A percentile compares a stretch with the other conserved stretches of the same genome.
Conservation (phyloP, 2,888 invertebrate species). For the Andrena haemorrhoa region DNA sequence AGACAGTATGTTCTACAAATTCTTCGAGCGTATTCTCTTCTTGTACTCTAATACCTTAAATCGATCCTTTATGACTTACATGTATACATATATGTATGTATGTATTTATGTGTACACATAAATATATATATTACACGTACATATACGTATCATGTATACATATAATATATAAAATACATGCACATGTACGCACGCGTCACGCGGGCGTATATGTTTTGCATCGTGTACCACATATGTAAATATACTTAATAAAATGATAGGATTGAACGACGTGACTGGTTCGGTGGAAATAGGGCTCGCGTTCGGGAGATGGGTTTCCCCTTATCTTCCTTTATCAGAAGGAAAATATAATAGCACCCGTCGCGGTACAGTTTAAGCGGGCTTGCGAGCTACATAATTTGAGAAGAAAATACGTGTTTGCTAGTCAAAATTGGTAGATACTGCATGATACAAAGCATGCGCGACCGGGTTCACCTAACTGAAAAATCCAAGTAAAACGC, state of each 20-base stretch:
- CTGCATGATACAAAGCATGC: slow-evolving; percentile 78
- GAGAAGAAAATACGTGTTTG: slow-evolving; percentile 14
- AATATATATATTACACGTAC: neutral
- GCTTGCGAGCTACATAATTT: neutral
- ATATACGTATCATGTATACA: slow-evolving; percentile 22
- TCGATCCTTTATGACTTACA: slow-evolving; percentile 48
- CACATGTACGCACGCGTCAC: slow-evolving; percentile 1
- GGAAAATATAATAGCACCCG: neutral
- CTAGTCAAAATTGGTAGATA: slow-evolving; percentile 55
- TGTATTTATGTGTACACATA: neutral
- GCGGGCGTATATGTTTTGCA: neutral
- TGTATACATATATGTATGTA: slow-evolving; percentile 24
- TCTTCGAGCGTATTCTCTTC: slow-evolving; percentile 62
- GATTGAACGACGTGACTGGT: neutral
- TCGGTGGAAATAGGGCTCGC: neutral
- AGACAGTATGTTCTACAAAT: slow-evolving; percentile 70
- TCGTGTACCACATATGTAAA: slow-evolving; percentile 14
- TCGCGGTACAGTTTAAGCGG: neutral
- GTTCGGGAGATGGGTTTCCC: neutral
- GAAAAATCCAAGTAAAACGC: neutral
- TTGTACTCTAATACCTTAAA: slow-evolving; percentile 59
- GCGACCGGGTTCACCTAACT: slow-evolving; percentile 50
- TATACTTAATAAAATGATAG: neutral
- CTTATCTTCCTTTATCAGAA: neutral
- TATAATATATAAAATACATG: slow-evolving; percentile 13